Evolutionary conservation across 2,888 invertebrate species (phyloP).

Genomic region (Leptarthrus brevirostris): DNA sequence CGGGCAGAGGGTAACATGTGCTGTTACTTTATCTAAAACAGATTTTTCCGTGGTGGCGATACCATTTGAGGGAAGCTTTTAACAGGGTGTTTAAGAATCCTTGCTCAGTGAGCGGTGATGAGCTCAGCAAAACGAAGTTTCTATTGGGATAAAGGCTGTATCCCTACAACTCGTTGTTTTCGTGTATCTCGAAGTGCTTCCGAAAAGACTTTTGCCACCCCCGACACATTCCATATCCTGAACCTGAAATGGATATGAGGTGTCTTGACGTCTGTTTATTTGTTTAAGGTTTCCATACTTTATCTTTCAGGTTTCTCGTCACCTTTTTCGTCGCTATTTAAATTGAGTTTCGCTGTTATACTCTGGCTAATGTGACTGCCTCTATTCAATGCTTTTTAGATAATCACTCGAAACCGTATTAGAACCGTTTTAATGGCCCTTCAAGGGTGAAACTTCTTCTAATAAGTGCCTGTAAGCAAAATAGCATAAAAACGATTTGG

Average conservation of each 20-base stretch:
- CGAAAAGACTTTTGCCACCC: not conserved
- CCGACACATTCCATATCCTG: slow-evolving; percentile 4
- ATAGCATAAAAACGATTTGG: slow-evolving; percentile 18
- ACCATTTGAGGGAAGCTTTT: slow-evolving; percentile 16
- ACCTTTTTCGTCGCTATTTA: slow-evolving; percentile 5
- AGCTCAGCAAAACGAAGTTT: slow-evolving; percentile 1
- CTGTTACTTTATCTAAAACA: slow-evolving; percentile 24
- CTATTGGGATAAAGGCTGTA: slow-evolving; percentile 15
- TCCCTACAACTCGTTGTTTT: not conserved
- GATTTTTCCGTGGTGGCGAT: not conserved
- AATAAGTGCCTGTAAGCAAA: slow-evolving; percentile 19
- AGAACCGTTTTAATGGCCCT: slow-evolving; percentile 28
- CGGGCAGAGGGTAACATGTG: slow-evolving; percentile 35
- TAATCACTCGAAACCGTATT: slow-evolving; percentile 21
- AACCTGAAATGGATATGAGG: not conserved
- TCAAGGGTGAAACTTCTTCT: not conserved
- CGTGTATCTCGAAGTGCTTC: slow-evolving; percentile 17
- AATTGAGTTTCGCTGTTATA: slow-evolving; percentile 41
- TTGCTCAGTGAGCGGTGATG: slow-evolving; percentile 4
- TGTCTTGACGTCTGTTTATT: slow-evolving; percentile 26
- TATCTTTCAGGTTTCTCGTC: not conserved
- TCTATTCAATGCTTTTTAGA: slow-evolving; percentile 35
- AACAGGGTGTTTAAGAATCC: slow-evolving; percentile 42
- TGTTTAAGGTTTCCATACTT: slow-evolving; percentile 7
- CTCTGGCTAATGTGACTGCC: slow-evolving; percentile 13